phyloP scores from a whole-genome alignment of 2,113 vertebrate species.

The Laterallus jamaicensis region DNA sequence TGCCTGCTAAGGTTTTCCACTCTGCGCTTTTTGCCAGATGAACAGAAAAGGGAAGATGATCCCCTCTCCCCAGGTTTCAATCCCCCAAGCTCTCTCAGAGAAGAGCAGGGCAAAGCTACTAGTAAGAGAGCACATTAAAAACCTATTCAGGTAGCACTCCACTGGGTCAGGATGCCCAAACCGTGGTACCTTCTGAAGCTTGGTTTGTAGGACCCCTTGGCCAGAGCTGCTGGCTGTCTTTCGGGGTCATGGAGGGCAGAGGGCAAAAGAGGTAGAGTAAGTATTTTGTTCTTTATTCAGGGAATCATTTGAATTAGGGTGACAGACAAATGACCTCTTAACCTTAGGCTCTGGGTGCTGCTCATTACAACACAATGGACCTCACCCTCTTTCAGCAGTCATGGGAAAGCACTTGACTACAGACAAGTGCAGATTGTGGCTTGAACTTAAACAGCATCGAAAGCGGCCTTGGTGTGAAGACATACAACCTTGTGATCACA shows the following conservation, averaged over 20 bases:
- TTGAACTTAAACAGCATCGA: background rate
- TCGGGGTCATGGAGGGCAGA: accelerated
- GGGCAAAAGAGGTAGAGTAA: background rate
- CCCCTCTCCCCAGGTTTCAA: background rate
- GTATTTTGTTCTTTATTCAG: background rate
- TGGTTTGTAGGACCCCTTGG: background rate
- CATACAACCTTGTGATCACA: background rate
- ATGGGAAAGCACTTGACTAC: background rate
- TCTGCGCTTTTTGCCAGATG: background rate
- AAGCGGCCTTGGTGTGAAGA: background rate
- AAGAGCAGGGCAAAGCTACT: background rate
- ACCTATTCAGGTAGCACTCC: background rate
- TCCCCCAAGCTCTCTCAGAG: background rate
- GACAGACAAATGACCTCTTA: background rate
- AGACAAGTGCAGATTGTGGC: accelerated
- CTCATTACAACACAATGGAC: background rate
- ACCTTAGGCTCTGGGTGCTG: background rate
- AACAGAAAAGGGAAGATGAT: background rate
- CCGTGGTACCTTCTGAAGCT: background rate
- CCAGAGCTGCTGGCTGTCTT: background rate
- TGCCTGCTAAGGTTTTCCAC: background rate
- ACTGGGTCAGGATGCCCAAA: background rate
- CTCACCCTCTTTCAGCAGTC: background rate
- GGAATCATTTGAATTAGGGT: background rate
- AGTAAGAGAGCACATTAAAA: background rate